Conservation (phyloP, 53 echinoderm and acorn worm genomes). For the Holothuria scabra region DNA sequence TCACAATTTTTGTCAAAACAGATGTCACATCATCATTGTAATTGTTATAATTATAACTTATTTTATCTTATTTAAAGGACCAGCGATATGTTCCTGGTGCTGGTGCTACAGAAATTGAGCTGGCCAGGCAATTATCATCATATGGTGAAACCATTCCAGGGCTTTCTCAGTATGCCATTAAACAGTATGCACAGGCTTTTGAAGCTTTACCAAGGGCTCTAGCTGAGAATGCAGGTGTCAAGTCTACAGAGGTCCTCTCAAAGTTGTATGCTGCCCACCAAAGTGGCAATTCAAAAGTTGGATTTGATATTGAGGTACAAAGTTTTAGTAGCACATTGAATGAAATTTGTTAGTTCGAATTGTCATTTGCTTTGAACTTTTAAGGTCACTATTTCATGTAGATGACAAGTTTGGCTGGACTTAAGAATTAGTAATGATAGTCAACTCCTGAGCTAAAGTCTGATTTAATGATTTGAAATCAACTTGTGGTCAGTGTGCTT, state of each 20-base stretch:
- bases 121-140: constrained; percentile 85
- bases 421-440: too few relatives aligned
- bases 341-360: not conserved
- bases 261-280: constrained; percentile 97
- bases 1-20: too few relatives aligned
- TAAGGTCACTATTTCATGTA: too few relatives aligned
- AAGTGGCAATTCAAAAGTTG: constrained; percentile 83
- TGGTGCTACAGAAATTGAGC: constrained; percentile 91
- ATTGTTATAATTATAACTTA: too few relatives aligned
- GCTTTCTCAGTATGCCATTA: constrained; percentile 93
- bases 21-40: too few relatives aligned
- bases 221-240: constrained; percentile 95
- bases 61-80: constrained; percentile 66
- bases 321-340: too few relatives aligned
- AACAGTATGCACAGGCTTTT: constrained; percentile 91
- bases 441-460: too few relatives aligned
- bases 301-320: constrained; percentile 93
- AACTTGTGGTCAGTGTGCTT: too few relatives aligned
- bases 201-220: constrained; percentile 90
- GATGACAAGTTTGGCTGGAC: too few relatives aligned
- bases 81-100: constrained; percentile 82
- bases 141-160: constrained; percentile 96
- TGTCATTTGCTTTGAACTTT: too few relatives aligned
- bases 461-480: too few relatives aligned
- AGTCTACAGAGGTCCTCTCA: constrained; percentile 90